Evolutionary conservation across 2,888 invertebrate species (phyloP).

Genomic region (Ectemnius lituratus): DNA sequence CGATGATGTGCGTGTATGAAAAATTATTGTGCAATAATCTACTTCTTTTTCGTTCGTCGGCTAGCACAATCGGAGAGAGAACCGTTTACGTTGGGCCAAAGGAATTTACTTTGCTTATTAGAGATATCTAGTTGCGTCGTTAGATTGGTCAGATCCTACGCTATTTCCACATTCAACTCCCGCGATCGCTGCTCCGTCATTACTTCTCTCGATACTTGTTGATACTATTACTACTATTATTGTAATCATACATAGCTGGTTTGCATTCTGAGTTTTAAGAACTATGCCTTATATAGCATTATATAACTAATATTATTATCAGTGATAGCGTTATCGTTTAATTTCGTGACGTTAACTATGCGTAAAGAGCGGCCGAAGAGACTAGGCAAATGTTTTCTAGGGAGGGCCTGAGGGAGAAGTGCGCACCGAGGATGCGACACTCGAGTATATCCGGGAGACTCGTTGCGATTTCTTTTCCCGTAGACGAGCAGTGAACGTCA

Average conservation of each 20-base stretch:
- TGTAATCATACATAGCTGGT: conserved; percentile 12
- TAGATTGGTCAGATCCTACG: too few species aligned
- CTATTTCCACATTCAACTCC: too few species aligned
- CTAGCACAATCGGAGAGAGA: too few species aligned
- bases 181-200: not conserved
- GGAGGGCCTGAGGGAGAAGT: too few species aligned
- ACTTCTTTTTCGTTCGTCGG: conserved; percentile 2
- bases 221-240: conserved; percentile 16
- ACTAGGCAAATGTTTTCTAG: not conserved
- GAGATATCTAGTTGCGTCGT: too few species aligned
- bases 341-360: conserved; percentile 13
- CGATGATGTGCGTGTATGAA: not conserved
- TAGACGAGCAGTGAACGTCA: conserved; percentile 55
- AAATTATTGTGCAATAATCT: not conserved
- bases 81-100: too few species aligned
- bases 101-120: not conserved
- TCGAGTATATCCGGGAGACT: not conserved
- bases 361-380: not conserved
- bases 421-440: too few species aligned
- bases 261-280: conserved; percentile 25
- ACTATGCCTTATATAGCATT: conserved; percentile 8
- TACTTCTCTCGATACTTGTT: not conserved
- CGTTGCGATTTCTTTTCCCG: conserved; percentile 2
- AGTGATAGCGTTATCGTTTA: conserved; percentile 22
- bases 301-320: conserved; percentile 16